Conservation (phyloP, 2,113 vertebrate genomes). For the Crypturellus undulatus region DNA sequence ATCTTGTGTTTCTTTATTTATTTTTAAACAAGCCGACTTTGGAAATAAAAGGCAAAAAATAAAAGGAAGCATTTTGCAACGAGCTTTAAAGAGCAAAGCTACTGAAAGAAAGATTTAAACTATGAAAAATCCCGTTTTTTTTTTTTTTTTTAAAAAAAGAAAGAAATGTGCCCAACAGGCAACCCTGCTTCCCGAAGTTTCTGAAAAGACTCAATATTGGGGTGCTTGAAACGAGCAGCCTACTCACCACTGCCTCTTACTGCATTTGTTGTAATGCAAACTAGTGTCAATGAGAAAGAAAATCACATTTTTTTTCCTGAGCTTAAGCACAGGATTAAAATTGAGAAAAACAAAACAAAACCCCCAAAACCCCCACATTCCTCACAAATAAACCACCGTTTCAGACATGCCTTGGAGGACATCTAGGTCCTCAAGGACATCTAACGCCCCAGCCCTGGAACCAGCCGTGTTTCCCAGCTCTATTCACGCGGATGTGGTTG, state of each 20-base stretch:
- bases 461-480: conserved; percentile 17
- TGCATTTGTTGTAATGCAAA: conserved; percentile 33
- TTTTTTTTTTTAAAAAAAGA: background rate
- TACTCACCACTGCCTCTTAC: background rate
- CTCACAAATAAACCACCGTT: conserved; percentile 36
- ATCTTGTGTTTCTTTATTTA: conserved; percentile 75
- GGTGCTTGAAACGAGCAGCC: background rate
- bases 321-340: conserved; percentile 45
- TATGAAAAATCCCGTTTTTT: conserved; percentile 37
- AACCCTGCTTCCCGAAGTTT: conserved; percentile 76
- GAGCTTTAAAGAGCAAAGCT: conserved; percentile 66
- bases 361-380: background rate
- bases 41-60: conserved; percentile 44
- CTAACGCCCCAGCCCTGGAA: conserved; percentile 46
- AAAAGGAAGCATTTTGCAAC: conserved; percentile 63
- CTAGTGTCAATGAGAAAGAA: background rate
- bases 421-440: conserved; percentile 12
- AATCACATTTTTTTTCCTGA: conserved; percentile 39
- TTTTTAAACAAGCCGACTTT: conserved; percentile 68
- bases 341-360: background rate
- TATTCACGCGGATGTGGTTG: conserved; percentile 37
- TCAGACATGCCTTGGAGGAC: conserved; percentile 25
- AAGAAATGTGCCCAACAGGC: conserved; percentile 60
- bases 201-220: conserved; percentile 50
- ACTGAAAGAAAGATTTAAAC: conserved; percentile 25